Evolutionary conservation across 2,113 vertebrate species (phyloP), one percentile per base, ranked within the genome.

Genomic region (Rhombomys opimus): DNA sequence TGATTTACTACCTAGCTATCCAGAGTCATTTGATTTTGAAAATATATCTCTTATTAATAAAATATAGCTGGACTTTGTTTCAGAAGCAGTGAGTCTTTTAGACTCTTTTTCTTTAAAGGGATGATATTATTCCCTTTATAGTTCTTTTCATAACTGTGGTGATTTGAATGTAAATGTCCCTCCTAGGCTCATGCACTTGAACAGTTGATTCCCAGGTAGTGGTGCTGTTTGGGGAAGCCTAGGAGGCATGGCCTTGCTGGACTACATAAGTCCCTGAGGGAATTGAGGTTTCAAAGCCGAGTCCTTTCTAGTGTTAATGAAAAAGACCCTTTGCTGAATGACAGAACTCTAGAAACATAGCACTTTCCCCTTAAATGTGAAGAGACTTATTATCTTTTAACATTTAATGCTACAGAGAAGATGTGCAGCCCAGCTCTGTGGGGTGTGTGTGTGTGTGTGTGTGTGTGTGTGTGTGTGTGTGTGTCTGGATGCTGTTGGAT

Each of bases 351-450:
- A 85, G n/a, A 77, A 38, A 70, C 63, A 61, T 38, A 76, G 22
- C 54, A 38, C 15, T 84, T 92, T 76, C 20, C 46, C 70, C 80
- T 87, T 82, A 94, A 92, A 85, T 94, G 27, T 54, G 50, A 80
- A 41, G 18, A 20, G 35, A 92, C 76, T 63, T 72, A 35, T 57
- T 88, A n/a, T 57, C 7, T 88, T 84, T 75, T 63, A 65, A 38
- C 81, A 57, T 93, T 88, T 85, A 91, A 73, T 70, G n/a, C 73
- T 92, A 5, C 75, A 78, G 87, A 73, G 68, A 78, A 54, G 41
- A 87, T 92, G 25, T 54, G 22, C 27, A 70, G 50, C 90, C 35
- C 27, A 82, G 18, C n/a, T 35, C 59, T 63, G 27, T 76, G 17
- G 52, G 20, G 61, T 41, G 11, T 57, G 25, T 27, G 8, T 35